A percentile compares a stretch with the other conserved stretches of the same genome.
phyloP scores from a whole-genome alignment of 2,797 vertebrate genomes.

The Channa striata region DNA sequence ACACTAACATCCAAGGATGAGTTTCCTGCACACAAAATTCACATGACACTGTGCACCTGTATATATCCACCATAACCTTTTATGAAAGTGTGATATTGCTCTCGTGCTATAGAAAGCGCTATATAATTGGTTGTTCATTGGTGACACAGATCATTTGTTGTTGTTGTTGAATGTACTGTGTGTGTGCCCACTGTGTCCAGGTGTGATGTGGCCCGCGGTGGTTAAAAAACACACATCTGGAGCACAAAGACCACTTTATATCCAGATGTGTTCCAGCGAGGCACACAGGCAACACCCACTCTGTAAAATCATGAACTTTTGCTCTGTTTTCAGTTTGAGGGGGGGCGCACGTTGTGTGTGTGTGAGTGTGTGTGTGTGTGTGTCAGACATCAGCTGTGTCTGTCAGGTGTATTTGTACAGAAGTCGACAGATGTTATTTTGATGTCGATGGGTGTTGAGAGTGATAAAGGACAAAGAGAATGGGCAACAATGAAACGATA shows the following conservation, averaged over 20 bases:
- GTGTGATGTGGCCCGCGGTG: slow-evolving; percentile 75
- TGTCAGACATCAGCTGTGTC: slow-evolving; percentile 80
- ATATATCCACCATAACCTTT: neutral
- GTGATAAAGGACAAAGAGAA: slow-evolving; percentile 68
- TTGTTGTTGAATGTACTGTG: slow-evolving; percentile 43
- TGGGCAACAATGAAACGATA: slow-evolving; percentile 49
- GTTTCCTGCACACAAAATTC: neutral
- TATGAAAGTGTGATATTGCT: neutral
- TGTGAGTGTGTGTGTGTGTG: slow-evolving; percentile 22
- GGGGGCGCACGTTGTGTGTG: slow-evolving; percentile 11
- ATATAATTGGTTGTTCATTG: slow-evolving; percentile 39
- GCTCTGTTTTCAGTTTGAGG: slow-evolving; percentile 44
- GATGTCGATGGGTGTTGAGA: slow-evolving; percentile 71
- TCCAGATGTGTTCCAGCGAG: slow-evolving; percentile 81
- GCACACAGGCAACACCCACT: slow-evolving; percentile 22
- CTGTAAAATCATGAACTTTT: slow-evolving; percentile 30
- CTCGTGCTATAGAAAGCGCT: neutral
- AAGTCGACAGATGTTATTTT: slow-evolving; percentile 87
- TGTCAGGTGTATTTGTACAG: slow-evolving; percentile 82
- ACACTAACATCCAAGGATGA: neutral
- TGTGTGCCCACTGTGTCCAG: slow-evolving; percentile 74
- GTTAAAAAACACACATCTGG: slow-evolving; percentile 82
- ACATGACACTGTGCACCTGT: neutral
- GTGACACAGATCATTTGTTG: slow-evolving; percentile 48
- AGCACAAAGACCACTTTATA: slow-evolving; percentile 61